A percentile compares a stretch with the other conserved stretches of the same genome.
Conservation (phyloP, 1,140 invertebrate species). For the Carposina sasakii region DNA sequence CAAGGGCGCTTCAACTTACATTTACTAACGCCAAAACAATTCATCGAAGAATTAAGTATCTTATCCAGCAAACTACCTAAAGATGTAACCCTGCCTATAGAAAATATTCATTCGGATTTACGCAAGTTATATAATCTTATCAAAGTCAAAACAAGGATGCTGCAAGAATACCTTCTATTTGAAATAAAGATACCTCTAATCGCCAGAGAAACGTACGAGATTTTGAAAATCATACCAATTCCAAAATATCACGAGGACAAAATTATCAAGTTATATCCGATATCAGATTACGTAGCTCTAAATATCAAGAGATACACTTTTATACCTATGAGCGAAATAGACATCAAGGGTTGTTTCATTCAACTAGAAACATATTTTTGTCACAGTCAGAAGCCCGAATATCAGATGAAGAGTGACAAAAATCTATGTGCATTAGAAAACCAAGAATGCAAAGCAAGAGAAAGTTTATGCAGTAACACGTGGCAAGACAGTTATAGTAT, state of each 20-base stretch:
- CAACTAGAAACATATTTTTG: conserved; percentile 6
- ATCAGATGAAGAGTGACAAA: conserved; percentile 8
- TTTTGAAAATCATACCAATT: not conserved
- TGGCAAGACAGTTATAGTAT: conserved; percentile 8
- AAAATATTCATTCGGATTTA: conserved; percentile 12
- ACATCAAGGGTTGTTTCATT: conserved; percentile 11
- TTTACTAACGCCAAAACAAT: conserved; percentile 8
- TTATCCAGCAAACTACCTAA: conserved; percentile 8
- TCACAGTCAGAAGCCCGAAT: not conserved
- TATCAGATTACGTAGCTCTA: conserved; percentile 12
- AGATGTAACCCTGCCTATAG: conserved; percentile 11
- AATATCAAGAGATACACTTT: conserved; percentile 15
- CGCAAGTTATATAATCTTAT: conserved; percentile 8
- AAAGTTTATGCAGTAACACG: conserved; percentile 14
- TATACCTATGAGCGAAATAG: conserved; percentile 7
- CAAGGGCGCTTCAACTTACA: conserved; percentile 13
- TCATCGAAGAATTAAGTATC: conserved; percentile 5
- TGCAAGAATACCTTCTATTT: not conserved
- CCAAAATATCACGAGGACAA: not conserved
- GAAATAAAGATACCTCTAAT: not conserved
- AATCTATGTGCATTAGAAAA: conserved; percentile 12
- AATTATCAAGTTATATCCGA: not conserved
- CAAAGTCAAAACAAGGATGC: conserved; percentile 5
- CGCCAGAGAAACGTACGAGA: not conserved
- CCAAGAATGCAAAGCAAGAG: conserved; percentile 15